Percentiles rank a stretch among this genome's conserved stretches.
Conservation (phyloP, 2,113 vertebrate genomes). For the Vulpes vulpes region DNA sequence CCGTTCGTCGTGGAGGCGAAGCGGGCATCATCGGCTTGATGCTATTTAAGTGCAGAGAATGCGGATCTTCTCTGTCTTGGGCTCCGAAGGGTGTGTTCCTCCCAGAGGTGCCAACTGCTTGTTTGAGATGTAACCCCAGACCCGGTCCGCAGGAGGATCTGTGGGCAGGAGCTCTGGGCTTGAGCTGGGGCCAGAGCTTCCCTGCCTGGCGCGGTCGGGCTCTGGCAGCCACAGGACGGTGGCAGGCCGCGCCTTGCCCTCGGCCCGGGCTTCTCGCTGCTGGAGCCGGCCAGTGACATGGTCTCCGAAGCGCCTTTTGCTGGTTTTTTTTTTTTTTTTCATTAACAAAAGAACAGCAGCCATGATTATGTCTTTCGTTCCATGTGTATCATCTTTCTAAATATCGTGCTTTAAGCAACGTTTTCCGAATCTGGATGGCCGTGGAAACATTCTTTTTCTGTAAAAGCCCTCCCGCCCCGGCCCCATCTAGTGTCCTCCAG, state of each 20-base stretch:
- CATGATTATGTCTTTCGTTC: neutral
- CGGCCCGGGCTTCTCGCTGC: fast-evolving
- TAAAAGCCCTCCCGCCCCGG: neutral
- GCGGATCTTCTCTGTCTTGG: fast-evolving
- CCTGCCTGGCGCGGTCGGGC: no score
- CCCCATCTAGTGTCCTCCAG: fast-evolving
- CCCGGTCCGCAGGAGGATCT: fast-evolving
- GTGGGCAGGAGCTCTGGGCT: neutral
- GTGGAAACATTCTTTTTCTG: neutral
- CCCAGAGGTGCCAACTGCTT: neutral
- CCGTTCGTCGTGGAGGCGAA: fast-evolving
- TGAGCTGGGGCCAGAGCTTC: no score
- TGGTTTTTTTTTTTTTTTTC: neutral
- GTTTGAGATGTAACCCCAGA: neutral
- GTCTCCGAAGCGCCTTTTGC: neutral
- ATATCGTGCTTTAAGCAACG: fast-evolving
- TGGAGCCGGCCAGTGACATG: fast-evolving
- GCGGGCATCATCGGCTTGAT: fast-evolving
- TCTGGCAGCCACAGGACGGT: fast-evolving
- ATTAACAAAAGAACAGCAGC: neutral
- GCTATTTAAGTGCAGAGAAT: fast-evolving
- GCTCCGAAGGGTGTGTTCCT: neutral
- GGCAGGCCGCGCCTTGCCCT: fast-evolving
- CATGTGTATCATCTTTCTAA: fast-evolving
- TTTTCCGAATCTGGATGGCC: neutral